phyloP scores from a whole-genome alignment of 2,888 invertebrate genomes.

The Cephus runcator region DNA sequence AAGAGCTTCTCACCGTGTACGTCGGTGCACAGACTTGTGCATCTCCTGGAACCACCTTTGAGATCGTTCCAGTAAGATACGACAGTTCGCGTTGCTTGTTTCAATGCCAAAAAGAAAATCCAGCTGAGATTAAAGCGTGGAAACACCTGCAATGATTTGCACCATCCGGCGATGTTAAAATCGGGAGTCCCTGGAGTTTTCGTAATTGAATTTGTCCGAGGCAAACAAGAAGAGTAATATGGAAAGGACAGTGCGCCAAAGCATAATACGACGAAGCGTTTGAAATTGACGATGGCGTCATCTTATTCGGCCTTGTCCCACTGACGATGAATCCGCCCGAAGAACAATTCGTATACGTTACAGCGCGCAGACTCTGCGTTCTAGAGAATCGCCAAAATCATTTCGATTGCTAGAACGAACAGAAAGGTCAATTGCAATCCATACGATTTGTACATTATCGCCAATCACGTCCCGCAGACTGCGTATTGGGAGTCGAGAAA shows the following conservation, averaged over 20 bases:
- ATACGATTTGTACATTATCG: not conserved
- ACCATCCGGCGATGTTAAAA: not conserved
- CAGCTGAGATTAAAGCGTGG: not conserved
- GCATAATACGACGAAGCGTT: not conserved
- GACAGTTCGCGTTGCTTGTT: not conserved
- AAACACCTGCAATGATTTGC: not conserved
- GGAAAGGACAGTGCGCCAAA: not conserved
- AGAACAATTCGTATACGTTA: not conserved
- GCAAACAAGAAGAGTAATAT: not conserved
- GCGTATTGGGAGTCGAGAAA: not conserved
- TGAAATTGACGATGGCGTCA: constrained; percentile 14
- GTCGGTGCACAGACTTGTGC: not conserved
- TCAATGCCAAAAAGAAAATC: not conserved
- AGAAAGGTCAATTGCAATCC: not conserved
- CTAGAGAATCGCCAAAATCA: not conserved
- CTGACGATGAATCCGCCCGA: constrained; percentile 2
- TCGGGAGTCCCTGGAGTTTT: not conserved
- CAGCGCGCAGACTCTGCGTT: not conserved
- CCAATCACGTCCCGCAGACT: not conserved
- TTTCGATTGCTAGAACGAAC: not conserved
- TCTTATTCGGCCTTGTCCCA: constrained; percentile 13
- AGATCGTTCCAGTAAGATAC: not conserved
- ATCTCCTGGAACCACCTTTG: not conserved
- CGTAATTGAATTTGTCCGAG: not conserved
- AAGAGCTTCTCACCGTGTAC: not conserved